Percentiles rank a stretch among this genome's conserved stretches.
Evolutionary conservation across 2,113 vertebrate genomes (phyloP).

Genomic region (Bufo bufo): DNA sequence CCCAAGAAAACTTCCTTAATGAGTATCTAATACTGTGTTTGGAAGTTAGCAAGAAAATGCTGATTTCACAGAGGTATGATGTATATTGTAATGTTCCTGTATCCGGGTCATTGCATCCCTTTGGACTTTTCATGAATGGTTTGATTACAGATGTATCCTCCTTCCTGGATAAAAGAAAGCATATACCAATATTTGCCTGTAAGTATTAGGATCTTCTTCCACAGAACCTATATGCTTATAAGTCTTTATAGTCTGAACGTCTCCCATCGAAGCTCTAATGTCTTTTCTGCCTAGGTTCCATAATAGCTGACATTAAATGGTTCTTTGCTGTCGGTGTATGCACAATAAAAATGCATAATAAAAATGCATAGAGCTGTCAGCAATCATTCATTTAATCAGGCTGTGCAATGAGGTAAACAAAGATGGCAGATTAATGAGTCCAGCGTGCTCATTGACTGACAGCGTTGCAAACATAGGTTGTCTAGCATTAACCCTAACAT

Average conservation of each 20-base stretch:
- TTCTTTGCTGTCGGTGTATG: slow-evolving; percentile 56
- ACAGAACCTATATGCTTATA: neutral
- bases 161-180: neutral
- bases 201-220: neutral
- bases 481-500: slow-evolving; percentile 68
- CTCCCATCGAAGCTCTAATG: neutral
- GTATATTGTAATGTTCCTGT: neutral
- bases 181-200: neutral
- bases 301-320: slow-evolving; percentile 53
- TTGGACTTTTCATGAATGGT: neutral
- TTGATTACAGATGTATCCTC: neutral
- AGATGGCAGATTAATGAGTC: slow-evolving; percentile 80
- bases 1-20: too few relatives aligned
- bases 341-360: slow-evolving; percentile 58
- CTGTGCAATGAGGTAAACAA: slow-evolving; percentile 80
- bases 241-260: neutral
- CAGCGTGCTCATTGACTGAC: slow-evolving; percentile 76
- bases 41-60: too few relatives aligned
- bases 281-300: neutral
- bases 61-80: too few relatives aligned
- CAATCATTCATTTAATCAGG: slow-evolving; percentile 83
- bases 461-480: slow-evolving; percentile 74
- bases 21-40: too few relatives aligned
- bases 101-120: neutral
- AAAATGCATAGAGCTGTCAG: slow-evolving; percentile 72